Base-by-base conservation (phyloP, 1,140 invertebrate genomes). In the Pissodes strobi region DNA sequence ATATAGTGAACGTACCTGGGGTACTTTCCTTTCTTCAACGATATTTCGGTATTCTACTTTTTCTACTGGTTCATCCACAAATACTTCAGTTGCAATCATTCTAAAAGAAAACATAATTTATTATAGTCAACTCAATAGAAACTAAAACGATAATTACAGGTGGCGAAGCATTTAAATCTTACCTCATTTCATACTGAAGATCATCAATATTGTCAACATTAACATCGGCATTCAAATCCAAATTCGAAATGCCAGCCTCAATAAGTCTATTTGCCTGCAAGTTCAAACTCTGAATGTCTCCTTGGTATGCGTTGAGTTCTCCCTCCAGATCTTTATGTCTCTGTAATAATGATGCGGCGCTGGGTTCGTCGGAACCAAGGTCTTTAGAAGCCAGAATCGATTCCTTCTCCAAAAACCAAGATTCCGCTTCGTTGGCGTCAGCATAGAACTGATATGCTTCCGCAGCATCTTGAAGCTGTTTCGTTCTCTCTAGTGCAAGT, bases 361-460 rank as follows among this genome's bases (percentile, higher is more conserved):
- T 91, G 0, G 92, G 90, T 72, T 97, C 94, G 79, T 97, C 94
- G 27, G 87, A 86, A 2, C 95, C 95, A 70, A 90, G 91, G 80
- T 98, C 95, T 22, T 86, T 85, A 0, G 92, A 94, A n/a, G 86
- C 85, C 1, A 95, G 91, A 18, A 98, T 80, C 0, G 93, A 87
- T 77, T 92, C 88, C 78, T 95, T 95, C 76, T 98, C 95, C 67
- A 93, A 90, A 80, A 99, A 88, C 95, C 95, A 99, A 0, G 94
- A 97, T 72, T 98, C 96, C 0, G 95, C 92, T 77, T 99, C 97
- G 79, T 99, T 98, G 0, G 95, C 95, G 81, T 99, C 96, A 1
- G 94, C 90, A 75, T 95, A 96, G 81, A 95, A 97, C 84, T 91
- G 90, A 71, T 95, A 96, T 8, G 95, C 94, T 77, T 97, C 94